phyloP scores from a whole-genome alignment of 64 coral and sea anemone genomes.

The Montipora foliosa region DNA sequence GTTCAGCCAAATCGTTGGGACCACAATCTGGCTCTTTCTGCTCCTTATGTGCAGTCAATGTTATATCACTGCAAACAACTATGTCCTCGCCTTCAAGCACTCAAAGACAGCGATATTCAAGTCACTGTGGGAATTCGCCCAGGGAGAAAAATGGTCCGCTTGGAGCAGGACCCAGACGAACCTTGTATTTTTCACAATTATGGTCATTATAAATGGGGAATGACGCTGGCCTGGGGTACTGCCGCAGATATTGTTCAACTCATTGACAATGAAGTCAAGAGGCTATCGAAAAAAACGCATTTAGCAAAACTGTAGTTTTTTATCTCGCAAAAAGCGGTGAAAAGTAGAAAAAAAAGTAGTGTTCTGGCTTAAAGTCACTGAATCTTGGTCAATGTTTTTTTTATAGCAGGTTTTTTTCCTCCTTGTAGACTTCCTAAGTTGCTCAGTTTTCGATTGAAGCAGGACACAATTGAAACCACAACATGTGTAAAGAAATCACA shows the following conservation, averaged over 20 bases:
- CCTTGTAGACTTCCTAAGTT: too few relatives aligned
- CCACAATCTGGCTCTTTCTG: background rate
- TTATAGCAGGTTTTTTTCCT: too few relatives aligned
- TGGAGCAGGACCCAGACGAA: conserved; percentile 18
- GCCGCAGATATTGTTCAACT: conserved; percentile 27
- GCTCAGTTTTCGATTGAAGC: too few relatives aligned
- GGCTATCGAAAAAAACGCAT: background rate
- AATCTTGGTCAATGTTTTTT: too few relatives aligned
- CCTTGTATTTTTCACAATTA: conserved; percentile 50
- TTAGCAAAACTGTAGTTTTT: conserved; percentile 9
- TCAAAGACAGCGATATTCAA: conserved; percentile 14
- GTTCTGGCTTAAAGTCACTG: too few relatives aligned
- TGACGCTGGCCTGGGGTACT: conserved; percentile 41
- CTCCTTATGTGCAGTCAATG: conserved; percentile 43
- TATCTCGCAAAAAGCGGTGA: background rate
- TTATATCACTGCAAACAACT: conserved; percentile 29
- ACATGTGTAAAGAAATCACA: too few relatives aligned
- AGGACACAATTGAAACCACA: too few relatives aligned
- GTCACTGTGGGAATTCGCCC: conserved; percentile 29
- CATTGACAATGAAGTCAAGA: background rate
- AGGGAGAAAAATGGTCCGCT: background rate
- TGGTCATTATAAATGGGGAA: conserved; percentile 45
- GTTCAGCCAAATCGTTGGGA: conserved; percentile 26
- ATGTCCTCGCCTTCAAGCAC: background rate
- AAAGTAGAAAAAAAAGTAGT: too few relatives aligned